A percentile compares a stretch with the other conserved stretches of the same genome.
Conservation (phyloP, 2,888 invertebrate genomes). For the Bembecia ichneumoniformis region DNA sequence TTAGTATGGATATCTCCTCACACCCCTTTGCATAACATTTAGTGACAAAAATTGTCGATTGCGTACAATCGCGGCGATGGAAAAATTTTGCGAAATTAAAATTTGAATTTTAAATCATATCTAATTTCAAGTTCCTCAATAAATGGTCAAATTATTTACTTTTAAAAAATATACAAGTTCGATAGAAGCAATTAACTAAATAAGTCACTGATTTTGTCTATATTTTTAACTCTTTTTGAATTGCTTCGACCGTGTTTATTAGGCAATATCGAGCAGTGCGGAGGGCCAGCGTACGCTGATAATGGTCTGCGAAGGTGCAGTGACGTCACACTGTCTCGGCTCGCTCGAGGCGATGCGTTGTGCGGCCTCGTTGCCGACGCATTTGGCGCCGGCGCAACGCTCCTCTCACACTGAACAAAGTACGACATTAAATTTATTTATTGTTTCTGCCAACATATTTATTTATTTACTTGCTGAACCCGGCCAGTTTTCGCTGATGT, state of each 20-base stretch:
- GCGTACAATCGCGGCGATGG: no score
- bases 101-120: no score
- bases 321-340: constrained; percentile 20
- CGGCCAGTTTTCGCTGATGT: not conserved
- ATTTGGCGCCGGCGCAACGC: constrained; percentile 23
- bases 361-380: not conserved
- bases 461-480: not conserved
- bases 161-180: no score
- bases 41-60: no score
- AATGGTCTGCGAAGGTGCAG: constrained; percentile 30
- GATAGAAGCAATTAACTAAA: no score
- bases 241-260: not conserved
- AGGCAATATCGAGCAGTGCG: constrained; percentile 17
- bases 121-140: no score
- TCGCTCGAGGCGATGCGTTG: constrained; percentile 35
- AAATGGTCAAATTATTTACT: no score
- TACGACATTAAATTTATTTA: not conserved
- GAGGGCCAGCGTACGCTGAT: constrained; percentile 37
- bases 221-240: no score
- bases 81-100: no score
- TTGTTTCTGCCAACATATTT: not conserved
- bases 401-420: not conserved
- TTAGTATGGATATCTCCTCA: no score
- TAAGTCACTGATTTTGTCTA: no score
- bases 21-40: no score